Evolutionary conservation across 2,113 vertebrate genomes (phyloP), one percentile per base, ranked within the genome.

Genomic region (Coturnix japonica): DNA sequence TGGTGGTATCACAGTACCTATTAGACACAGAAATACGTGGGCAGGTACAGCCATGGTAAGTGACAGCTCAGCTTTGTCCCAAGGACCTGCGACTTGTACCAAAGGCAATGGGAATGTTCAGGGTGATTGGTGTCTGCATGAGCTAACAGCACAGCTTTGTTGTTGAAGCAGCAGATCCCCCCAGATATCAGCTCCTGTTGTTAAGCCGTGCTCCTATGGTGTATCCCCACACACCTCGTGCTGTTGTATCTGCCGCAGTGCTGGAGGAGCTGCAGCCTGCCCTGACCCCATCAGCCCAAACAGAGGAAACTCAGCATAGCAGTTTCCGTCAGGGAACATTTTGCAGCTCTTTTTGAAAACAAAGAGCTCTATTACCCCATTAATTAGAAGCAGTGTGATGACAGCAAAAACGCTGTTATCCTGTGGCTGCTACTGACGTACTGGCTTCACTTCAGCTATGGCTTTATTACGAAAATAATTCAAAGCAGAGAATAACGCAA

Each of bases 341-440:
- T 90, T 82, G 51, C 75, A 91, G 78, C 35, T 72, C 39, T 56
- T 51, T 85, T 35, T 33, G 81, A 47, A 91, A 94, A 81, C 49
- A 66, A 39, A 25, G 61, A 26, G 35, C 41, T 92, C 75, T 85
- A 43, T 91, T 67, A 33, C 64, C 83, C 21, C 63, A 26, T 65
- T 89, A 82, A 49, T 53, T 80, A 64, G 47, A 63, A n/a, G 61
- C 31, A 49, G 30, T 31, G 37, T 31, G 71, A 31, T 84, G 89
- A 72, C 78, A 92, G 70, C 85, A 65, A 67, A 67, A 56, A 76
- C 46, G 78, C 64, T 59, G 49, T 64, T 72, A 54, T 13, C n/a
- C 53, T 74, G 57, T 71, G 56, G 79, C 47, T 71, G 47, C 63
- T 37, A 6, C 60, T 54, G 79, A 46, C 80, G 80, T 60, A 46